Evolutionary conservation across 2,888 invertebrate species (phyloP), one percentile per base, ranked within the genome.

Genomic region (Pelosia muscerda): DNA sequence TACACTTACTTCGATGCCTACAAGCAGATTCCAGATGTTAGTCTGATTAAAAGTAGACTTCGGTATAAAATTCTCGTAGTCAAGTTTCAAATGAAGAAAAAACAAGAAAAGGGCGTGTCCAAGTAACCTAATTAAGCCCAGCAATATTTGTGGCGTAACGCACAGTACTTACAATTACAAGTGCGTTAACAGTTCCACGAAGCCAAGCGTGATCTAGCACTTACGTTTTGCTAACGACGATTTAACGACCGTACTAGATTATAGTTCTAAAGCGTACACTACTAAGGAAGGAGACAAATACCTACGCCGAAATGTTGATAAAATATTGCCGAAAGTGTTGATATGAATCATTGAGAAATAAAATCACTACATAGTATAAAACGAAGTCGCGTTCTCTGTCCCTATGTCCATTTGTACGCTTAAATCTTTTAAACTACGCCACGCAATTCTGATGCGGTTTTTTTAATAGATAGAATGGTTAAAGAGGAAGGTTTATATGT

Each of bases 241-340:
- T 49, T 49, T 49, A 49, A 49, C n/a, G 49, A 49, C 49, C n/a
- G 49, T 19, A 49, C 49, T 49, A 49, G 49, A 49, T 49, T 49
- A 49, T 9, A n/a, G n/a, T 42, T 19, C 42, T 42, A 19, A 42
- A 19, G 38, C 11, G 13, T 38, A 38, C 13, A 38, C 38, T 15
- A 38, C 38, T 15, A 38, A 38, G 15, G 38, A 42, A 42, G 42
- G 15, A 31, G 4, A 1, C 31, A 31, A 31, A 42, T 34, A 34
- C 2, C 2, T 11, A 34, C 11, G 6, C 34, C n/a, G n/a, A n/a
- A n/a, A n/a, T n/a, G n/a, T 19, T 42, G 42, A 42, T 11, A 19
- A 42, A 19, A 19, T 5, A 42, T 19, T 6, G 19, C 5, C 42
- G 19, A 42, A 19, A 42, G 4, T 42, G n/a, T n/a, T n/a, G n/a